These are phyloP conservation scores for Ovis canadensis DNA, from an alignment of 2,113 vertebrate genomes.

Conservation along the genomic window DNA sequence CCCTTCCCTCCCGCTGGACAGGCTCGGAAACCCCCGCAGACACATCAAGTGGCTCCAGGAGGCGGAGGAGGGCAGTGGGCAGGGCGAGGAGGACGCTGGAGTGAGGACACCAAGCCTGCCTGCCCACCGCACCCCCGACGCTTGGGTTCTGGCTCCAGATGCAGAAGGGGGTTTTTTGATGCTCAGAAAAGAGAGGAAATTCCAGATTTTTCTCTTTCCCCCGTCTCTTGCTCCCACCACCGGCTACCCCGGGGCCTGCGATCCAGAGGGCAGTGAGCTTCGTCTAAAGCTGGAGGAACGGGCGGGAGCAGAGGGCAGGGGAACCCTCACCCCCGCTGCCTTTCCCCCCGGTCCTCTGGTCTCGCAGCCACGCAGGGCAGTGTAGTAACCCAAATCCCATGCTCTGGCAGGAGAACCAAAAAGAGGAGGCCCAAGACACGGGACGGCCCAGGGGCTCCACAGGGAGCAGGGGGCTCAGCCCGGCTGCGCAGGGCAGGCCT, in stretches of 20 bases:
- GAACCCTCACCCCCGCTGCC: rapidly evolving
- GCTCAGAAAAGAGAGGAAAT: too few relatives aligned
- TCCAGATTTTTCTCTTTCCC: not conserved
- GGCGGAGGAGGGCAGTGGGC: not conserved
- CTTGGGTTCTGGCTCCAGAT: not conserved
- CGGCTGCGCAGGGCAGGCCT: not conserved
- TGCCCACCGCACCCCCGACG: rapidly evolving
- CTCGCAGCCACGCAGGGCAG: rapidly evolving
- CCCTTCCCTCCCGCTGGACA: rapidly evolving
- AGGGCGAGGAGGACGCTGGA: rapidly evolving
- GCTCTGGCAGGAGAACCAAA: not conserved
- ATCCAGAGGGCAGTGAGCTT: not conserved
- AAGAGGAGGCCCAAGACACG: not conserved
- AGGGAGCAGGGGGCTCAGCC: not conserved
- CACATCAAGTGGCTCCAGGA: rapidly evolving
- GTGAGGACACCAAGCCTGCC: not conserved
- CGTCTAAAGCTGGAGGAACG: not conserved
- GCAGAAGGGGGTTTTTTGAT: not conserved
- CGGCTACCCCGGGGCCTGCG: rapidly evolving
- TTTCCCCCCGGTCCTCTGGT: not conserved
- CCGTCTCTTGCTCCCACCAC: not conserved
- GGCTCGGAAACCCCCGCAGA: not conserved
- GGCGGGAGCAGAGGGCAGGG: not conserved
- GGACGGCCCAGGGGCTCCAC: rapidly evolving
- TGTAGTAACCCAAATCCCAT: not conserved